These are phyloP conservation scores for Branchinecta lynchi DNA, from an alignment of 1,140 invertebrate genomes.

Conservation along the genomic window DNA sequence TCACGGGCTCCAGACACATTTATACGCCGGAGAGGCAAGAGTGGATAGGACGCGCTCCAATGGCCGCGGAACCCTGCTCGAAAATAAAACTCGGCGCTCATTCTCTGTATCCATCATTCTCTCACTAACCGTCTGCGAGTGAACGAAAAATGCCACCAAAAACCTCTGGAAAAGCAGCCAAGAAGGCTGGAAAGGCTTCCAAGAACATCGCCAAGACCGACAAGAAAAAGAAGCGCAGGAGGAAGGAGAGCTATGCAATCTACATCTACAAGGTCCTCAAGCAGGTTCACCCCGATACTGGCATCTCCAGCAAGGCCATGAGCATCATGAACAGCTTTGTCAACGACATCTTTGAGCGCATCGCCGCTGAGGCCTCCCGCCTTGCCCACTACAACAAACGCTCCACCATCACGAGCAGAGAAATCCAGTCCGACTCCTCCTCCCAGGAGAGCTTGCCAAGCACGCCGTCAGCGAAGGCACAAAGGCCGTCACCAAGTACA, in stretches of 20 bases:
- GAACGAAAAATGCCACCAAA: constrained; percentile 31
- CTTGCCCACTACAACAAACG: constrained; percentile 52
- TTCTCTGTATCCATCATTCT: neutral
- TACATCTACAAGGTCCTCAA: constrained; percentile 56
- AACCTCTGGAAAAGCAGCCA: constrained; percentile 34
- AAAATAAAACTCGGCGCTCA: neutral
- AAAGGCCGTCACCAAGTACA: constrained; percentile 43
- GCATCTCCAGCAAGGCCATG: constrained; percentile 44
- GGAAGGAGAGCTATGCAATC: constrained; percentile 49
- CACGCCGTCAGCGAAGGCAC: constrained; percentile 43
- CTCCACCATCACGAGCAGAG: constrained; percentile 19
- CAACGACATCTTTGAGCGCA: constrained; percentile 48
- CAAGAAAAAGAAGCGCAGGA: constrained; percentile 33
- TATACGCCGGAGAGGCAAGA: neutral
- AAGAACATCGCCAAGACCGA: constrained; percentile 32
- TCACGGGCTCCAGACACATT: neutral
- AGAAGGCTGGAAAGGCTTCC: constrained; percentile 35
- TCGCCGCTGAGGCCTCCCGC: constrained; percentile 47
- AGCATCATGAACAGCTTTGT: constrained; percentile 50
- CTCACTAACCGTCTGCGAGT: neutral
- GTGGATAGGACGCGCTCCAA: neutral
- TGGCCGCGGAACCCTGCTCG: neutral
- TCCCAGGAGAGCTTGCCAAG: constrained; percentile 46
- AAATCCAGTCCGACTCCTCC: constrained; percentile 32
- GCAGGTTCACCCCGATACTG: constrained; percentile 51